Conservation (phyloP, 2,797 vertebrate species). For the Gambelia wislizenii region DNA sequence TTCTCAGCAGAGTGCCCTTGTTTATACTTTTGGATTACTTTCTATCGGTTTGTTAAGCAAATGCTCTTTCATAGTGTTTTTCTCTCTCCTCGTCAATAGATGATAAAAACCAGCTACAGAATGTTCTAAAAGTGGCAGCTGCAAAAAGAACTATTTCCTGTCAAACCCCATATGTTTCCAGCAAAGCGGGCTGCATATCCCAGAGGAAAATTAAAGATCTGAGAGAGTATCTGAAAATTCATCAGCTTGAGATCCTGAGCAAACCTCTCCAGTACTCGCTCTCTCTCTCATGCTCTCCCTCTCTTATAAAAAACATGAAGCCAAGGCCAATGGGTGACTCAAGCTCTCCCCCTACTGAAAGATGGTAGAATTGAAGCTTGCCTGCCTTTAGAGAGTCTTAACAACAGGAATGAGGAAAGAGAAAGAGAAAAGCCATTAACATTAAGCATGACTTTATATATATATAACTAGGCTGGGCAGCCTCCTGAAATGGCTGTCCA, state of each 20-base stretch:
- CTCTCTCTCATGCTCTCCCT: neutral
- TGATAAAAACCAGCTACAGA: slow-evolving; percentile 2
- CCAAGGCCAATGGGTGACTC: neutral
- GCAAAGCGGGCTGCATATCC: slow-evolving; percentile 36
- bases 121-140: slow-evolving; percentile 36
- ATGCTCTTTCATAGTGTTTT: slow-evolving; percentile 42
- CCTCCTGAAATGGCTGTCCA: neutral
- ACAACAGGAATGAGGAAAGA: neutral
- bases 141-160: slow-evolving; percentile 49
- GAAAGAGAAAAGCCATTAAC: rapidly evolving
- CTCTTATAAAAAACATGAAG: slow-evolving; percentile 14
- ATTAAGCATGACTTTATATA: rapidly evolving
- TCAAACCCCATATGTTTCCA: slow-evolving; percentile 42
- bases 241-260: slow-evolving; percentile 24
- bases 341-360: slow-evolving; percentile 72
- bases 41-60: slow-evolving; percentile 38
- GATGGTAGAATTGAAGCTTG: neutral
- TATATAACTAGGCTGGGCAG: neutral
- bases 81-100: slow-evolving; percentile 38
- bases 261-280: neutral
- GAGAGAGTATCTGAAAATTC: slow-evolving; percentile 56
- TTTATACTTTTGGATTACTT: slow-evolving; percentile 25
- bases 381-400: rapidly evolving
- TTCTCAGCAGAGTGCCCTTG: neutral
- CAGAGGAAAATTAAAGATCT: slow-evolving; percentile 58